Evolutionary conservation across 2,113 vertebrate species (phyloP).

Genomic region (Ceyx cyanopectus): DNA sequence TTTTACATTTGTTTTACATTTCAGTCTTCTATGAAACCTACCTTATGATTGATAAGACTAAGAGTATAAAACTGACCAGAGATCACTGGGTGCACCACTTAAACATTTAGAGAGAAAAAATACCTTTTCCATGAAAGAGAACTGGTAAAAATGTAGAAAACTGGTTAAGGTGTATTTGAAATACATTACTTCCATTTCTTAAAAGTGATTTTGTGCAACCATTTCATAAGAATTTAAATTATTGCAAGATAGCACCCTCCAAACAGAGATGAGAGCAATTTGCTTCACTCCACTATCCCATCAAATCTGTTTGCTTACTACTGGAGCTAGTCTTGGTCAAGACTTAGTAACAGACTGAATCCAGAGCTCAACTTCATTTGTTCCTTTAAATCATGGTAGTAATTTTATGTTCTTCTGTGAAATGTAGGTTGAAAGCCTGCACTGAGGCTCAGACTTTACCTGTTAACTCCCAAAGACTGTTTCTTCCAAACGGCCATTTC

Average conservation of each 20-base stretch:
- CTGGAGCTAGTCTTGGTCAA: neutral
- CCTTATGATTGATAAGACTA: neutral
- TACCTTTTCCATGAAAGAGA: neutral
- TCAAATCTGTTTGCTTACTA: neutral
- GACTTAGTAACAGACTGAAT: neutral
- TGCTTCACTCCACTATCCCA: neutral
- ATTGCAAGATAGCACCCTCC: neutral
- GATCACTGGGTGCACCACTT: neutral
- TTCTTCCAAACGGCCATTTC: neutral
- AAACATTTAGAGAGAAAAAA: neutral
- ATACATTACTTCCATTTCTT: neutral
- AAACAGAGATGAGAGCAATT: neutral
- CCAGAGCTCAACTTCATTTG: neutral
- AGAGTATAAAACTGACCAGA: neutral
- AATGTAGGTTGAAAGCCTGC: neutral
- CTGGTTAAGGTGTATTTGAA: neutral
- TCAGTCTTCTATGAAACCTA: neutral
- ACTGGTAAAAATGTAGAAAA: neutral
- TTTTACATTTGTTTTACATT: neutral
- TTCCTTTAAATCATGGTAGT: neutral
- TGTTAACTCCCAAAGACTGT: neutral
- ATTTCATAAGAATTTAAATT: neutral
- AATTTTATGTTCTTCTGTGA: neutral
- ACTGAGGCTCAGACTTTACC: neutral
- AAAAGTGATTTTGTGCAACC: neutral